Evolutionary conservation across 2,797 vertebrate species (phyloP).

Genomic region (Sphenopsis melanotis): DNA sequence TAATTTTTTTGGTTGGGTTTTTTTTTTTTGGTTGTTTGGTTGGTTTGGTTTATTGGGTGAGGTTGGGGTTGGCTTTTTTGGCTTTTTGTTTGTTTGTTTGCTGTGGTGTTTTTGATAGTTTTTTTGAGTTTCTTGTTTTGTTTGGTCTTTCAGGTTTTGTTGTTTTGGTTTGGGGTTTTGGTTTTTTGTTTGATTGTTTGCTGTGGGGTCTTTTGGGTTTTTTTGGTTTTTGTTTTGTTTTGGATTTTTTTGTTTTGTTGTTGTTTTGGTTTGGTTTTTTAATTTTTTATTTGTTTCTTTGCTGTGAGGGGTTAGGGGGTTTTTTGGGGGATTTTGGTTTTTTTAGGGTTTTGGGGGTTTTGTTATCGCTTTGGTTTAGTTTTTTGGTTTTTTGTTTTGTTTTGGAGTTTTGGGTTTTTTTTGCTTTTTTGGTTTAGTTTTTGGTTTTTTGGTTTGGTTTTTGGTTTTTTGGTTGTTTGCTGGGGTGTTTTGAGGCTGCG

Average conservation of each 20-base stretch:
- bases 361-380: not conserved
- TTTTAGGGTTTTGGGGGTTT: accelerated
- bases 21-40: not conserved
- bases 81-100: not conserved
- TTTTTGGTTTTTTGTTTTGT: not conserved
- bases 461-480: not conserved
- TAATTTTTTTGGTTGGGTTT: too few relatives aligned
- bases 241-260: not conserved
- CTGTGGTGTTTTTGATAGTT: accelerated
- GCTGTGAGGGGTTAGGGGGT: accelerated
- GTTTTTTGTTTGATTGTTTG: not conserved
- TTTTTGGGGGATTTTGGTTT: not conserved
- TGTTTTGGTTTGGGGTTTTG: not conserved
- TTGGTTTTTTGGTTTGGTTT: not conserved
- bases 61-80: accelerated
- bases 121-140: not conserved
- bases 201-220: accelerated
- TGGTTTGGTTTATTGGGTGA: not conserved
- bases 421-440: accelerated
- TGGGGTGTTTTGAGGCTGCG: not conserved
- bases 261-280: not conserved
- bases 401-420: not conserved
- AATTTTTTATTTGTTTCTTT: not conserved
- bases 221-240: not conserved
- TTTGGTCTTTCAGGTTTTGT: too few relatives aligned